Conservation (phyloP, 2,113 vertebrate species). For the Myotis lucifugus region DNA sequence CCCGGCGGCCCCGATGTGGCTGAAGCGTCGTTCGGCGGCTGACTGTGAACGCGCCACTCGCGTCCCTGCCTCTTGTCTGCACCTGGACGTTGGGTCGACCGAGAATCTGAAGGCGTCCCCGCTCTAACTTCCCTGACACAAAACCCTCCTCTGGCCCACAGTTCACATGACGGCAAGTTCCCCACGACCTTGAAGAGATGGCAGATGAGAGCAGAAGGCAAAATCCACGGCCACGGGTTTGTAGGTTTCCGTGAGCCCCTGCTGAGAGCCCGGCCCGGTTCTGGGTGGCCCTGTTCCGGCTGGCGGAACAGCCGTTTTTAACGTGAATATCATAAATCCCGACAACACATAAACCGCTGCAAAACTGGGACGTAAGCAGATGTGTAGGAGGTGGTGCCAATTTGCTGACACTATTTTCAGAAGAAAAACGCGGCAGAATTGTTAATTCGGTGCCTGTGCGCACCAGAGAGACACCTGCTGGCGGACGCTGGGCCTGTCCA, state of each 20-base stretch:
- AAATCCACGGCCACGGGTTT: not conserved
- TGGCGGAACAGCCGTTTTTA: not conserved
- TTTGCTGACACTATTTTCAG: not conserved
- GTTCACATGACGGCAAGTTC: not conserved
- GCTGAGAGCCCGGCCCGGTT: not conserved
- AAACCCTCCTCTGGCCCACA: fast-evolving
- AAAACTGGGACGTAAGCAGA: not conserved
- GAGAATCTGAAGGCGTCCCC: fast-evolving
- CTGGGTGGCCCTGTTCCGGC: fast-evolving
- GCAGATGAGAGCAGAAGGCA: not conserved
- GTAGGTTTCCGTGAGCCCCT: not conserved
- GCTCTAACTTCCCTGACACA: no score
- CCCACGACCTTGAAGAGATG: not conserved
- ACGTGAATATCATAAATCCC: not conserved
- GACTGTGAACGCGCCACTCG: fast-evolving
- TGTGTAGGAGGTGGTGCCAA: not conserved
- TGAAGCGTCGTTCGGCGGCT: not conserved
- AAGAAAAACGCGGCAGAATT: not conserved
- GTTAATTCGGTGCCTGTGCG: not conserved
- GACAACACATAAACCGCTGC: no score
- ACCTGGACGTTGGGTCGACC: fast-evolving
- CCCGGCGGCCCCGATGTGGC: no score
- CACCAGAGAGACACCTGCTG: not conserved
- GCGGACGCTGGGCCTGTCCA: not conserved
- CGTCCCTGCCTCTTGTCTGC: not conserved